phyloP scores from a whole-genome alignment of 2,113 vertebrate genomes.

The Bufo gargarizans region DNA sequence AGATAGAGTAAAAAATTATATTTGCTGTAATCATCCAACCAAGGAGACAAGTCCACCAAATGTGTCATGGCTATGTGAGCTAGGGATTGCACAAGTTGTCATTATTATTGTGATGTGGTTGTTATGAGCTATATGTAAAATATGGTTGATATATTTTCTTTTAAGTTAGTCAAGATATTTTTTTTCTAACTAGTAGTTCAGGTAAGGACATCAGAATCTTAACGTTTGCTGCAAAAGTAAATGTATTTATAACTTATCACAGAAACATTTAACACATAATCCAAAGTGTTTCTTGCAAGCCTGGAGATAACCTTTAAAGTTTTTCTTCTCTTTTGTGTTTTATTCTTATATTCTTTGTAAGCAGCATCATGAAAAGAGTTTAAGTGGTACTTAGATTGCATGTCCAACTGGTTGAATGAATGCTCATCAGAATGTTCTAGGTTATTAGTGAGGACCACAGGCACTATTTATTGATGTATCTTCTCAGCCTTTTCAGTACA shows the following conservation, averaged over 20 bases:
- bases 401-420: conserved; percentile 6
- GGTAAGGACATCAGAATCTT: background rate
- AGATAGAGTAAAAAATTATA: no score
- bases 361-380: background rate
- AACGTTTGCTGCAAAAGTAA: background rate
- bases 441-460: background rate
- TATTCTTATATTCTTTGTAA: background rate
- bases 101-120: no score
- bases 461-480: background rate
- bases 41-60: no score
- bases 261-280: conserved; percentile 6
- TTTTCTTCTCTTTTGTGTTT: background rate
- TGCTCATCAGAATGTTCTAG: background rate
- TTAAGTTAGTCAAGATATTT: background rate
- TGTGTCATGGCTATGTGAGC: no score
- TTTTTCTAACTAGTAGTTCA: background rate
- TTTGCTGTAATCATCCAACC: no score
- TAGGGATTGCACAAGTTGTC: no score
- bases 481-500: background rate
- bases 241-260: background rate
- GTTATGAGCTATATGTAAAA: background rate
- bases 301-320: conserved; percentile 3
- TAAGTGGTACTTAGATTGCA: background rate
- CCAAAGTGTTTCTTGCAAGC: background rate
- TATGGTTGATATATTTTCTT: background rate